Evolutionary conservation across 2,113 vertebrate genomes (phyloP).

Genomic region (Saguinus imperator): DNA sequence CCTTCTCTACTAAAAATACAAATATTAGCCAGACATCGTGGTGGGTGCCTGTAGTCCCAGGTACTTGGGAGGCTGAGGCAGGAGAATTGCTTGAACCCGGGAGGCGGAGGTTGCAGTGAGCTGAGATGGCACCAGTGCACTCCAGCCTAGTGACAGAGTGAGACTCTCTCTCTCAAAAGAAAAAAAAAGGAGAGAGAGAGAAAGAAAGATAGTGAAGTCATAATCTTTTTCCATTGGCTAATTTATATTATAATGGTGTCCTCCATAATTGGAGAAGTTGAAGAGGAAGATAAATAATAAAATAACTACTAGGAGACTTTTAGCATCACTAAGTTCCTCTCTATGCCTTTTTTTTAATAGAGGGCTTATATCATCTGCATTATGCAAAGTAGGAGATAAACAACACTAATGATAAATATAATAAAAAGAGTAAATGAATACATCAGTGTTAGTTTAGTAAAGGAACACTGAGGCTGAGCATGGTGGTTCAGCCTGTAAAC

Average conservation of each 20-base stretch:
- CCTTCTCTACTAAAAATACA: no score
- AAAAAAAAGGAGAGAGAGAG: no score
- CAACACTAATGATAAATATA: neutral
- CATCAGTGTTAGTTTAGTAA: neutral
- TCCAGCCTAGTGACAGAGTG: no score
- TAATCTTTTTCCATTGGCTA: neutral
- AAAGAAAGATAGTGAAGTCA: neutral
- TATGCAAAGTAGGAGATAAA: neutral
- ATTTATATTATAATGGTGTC: neutral
- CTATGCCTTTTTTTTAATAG: no score
- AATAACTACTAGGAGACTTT: neutral
- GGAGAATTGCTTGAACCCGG: no score
- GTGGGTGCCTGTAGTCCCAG: no score
- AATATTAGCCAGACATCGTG: no score
- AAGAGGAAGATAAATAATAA: neutral
- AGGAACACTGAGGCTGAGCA: neutral
- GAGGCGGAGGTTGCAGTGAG: no score
- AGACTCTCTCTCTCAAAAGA: no score
- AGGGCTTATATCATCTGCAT: accelerated
- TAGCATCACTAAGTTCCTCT: neutral
- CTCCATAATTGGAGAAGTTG: neutral
- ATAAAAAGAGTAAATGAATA: neutral
- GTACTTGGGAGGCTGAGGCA: no score
- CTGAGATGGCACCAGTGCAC: no score
- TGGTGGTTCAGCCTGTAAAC: no score